A percentile compares a stretch with the other conserved stretches of the same genome.
phyloP scores from a whole-genome alignment of 2,113 vertebrate genomes.

The Phaetusa simplex region DNA sequence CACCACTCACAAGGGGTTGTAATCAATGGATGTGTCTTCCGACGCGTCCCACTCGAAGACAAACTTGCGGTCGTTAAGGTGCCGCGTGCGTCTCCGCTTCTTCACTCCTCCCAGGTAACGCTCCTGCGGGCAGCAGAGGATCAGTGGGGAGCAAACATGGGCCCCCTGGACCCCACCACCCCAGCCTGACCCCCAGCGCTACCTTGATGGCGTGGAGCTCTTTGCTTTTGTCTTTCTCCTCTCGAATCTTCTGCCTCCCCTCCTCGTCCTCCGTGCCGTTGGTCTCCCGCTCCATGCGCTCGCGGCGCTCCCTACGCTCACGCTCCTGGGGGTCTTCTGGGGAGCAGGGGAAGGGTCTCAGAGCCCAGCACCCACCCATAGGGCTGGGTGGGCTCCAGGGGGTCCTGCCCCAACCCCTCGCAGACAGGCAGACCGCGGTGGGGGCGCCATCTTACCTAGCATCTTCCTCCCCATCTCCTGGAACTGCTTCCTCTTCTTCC shows the following conservation, averaged over 20 bases:
- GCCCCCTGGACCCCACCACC: accelerated
- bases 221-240: constrained; percentile 97
- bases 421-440: background rate
- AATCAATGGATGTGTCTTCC: constrained; percentile 94
- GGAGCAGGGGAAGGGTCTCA: background rate
- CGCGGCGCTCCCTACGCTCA: constrained; percentile 89
- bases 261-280: constrained; percentile 95
- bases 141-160: background rate
- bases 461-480: constrained; percentile 97
- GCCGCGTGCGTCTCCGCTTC: constrained; percentile 91
- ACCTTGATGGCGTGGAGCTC: constrained; percentile 97
- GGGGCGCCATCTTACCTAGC: constrained; percentile 79
- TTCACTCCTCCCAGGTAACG: constrained; percentile 94
- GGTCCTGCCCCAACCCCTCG: background rate
- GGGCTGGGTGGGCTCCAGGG: background rate
- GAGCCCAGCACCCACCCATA: background rate
- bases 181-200: accelerated
- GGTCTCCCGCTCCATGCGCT: constrained; percentile 93
- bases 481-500: constrained; percentile 92
- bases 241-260: constrained; percentile 91
- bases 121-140: constrained; percentile 72
- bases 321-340: constrained; percentile 97
- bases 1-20: constrained; percentile 91
- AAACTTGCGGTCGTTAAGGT: constrained; percentile 97
- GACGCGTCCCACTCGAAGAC: constrained; percentile 99